These are phyloP conservation scores for Enteromius fasciolatus DNA, from an alignment of 2,797 vertebrate species.

Conservation along the genomic window DNA sequence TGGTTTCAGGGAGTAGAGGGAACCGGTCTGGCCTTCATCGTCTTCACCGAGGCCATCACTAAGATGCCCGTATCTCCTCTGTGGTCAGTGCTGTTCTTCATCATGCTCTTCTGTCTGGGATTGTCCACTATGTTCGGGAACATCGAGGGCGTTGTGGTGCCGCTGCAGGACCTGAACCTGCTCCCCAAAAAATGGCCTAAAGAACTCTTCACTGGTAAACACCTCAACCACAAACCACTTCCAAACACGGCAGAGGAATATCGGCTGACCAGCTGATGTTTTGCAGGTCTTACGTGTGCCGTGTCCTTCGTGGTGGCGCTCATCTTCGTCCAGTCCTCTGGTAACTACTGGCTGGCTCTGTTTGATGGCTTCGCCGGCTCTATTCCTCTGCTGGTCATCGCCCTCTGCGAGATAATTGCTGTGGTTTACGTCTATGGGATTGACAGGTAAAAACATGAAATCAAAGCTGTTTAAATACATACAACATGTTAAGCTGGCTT, in stretches of 20 bases:
- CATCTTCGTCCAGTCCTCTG: constrained; percentile 86
- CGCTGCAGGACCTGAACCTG: constrained; percentile 86
- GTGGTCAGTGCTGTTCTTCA: constrained; percentile 93
- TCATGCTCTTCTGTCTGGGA: constrained; percentile 96
- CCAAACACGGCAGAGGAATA: neutral
- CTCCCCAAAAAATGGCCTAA: constrained; percentile 85
- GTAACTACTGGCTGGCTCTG: constrained; percentile 92
- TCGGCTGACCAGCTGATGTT: neutral
- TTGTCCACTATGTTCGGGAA: constrained; percentile 96
- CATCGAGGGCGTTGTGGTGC: constrained; percentile 88
- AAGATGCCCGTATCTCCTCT: constrained; percentile 91
- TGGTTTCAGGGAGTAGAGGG: constrained; percentile 96
- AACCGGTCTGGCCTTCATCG: constrained; percentile 93
- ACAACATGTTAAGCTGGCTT: too few relatives aligned
- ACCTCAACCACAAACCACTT: neutral
- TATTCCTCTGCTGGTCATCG: constrained; percentile 90
- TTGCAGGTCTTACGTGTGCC: constrained; percentile 83
- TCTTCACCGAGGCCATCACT: constrained; percentile 96
- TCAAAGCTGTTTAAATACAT: neutral
- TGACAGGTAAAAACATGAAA: constrained; percentile 77
- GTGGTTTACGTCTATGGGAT: constrained; percentile 90
- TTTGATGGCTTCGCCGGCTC: constrained; percentile 91
- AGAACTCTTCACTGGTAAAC: constrained; percentile 84
- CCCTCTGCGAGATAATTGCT: constrained; percentile 89
- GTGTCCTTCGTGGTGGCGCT: constrained; percentile 79